Conservation (phyloP, 2,888 invertebrate genomes). For the Dryococelus australis region DNA sequence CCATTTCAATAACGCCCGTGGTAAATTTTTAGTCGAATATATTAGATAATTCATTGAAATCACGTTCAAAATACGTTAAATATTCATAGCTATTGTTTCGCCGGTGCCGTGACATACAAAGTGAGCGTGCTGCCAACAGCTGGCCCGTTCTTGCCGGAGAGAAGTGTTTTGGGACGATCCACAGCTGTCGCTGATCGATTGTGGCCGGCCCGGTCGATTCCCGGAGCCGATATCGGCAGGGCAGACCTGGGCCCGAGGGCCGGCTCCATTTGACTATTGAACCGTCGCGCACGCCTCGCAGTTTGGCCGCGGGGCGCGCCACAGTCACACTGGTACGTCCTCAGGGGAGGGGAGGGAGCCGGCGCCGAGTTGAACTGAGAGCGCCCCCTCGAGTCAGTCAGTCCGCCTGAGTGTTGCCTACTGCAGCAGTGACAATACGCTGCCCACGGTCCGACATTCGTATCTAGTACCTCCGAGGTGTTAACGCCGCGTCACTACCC, state of each 20-base stretch:
- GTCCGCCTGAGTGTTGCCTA: neutral
- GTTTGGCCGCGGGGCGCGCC: neutral
- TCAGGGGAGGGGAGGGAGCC: neutral
- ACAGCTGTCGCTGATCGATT: neutral
- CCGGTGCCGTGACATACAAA: no score
- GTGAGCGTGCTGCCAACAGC: no score
- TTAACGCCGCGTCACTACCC: no score
- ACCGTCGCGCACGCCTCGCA: neutral
- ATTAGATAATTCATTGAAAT: no score
- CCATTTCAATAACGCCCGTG: no score
- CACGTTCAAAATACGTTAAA: no score
- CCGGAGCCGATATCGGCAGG: neutral
- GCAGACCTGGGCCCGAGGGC: neutral
- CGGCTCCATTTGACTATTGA: constrained; percentile 10
- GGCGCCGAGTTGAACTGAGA: neutral
- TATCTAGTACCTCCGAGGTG: no score
- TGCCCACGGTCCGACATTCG: neutral
- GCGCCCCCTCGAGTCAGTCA: neutral
- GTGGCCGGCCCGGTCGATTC: neutral
- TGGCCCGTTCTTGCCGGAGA: no score
- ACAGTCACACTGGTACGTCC: neutral
- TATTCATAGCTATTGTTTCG: no score
- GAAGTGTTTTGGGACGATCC: neutral
- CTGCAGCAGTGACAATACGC: neutral
- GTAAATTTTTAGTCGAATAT: no score